A percentile compares a stretch with the other conserved stretches of the same genome.
Conservation (phyloP, 2,888 invertebrate species). For the Neuroscelio doddi region DNA sequence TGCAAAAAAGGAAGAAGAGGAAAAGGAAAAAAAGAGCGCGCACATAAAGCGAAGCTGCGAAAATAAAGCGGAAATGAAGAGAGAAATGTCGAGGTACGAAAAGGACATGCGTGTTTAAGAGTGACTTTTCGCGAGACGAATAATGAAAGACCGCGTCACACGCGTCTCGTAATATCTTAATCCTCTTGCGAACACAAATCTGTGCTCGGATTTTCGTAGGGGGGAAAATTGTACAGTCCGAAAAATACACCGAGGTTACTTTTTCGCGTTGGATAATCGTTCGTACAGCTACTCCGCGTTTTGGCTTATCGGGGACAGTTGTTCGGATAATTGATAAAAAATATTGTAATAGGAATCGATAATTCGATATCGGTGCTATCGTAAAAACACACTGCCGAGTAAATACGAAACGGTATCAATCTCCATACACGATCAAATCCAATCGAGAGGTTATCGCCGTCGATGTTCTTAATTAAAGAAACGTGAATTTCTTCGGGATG, state of each 20-base stretch:
- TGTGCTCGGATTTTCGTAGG: too few species aligned
- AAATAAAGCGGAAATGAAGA: conserved; percentile 2
- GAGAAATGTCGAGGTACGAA: not conserved
- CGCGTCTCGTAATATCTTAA: conserved; percentile 56
- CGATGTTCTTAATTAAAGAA: too few species aligned
- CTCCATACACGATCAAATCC: too few species aligned
- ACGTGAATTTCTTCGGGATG: not conserved
- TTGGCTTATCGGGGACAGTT: too few species aligned
- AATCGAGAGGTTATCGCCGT: too few species aligned
- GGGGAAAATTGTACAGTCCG: not conserved
- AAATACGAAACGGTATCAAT: too few species aligned
- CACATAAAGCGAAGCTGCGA: conserved; percentile 14
- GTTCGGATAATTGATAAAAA: too few species aligned
- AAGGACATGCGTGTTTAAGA: conserved; percentile 40
- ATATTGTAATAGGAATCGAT: too few species aligned
- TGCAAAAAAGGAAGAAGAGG: conserved; percentile 31
- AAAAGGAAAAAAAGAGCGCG: conserved; percentile 8
- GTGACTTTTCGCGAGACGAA: conserved; percentile 52
- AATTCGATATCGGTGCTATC: too few species aligned
- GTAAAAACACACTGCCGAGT: too few species aligned
- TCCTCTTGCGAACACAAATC: conserved; percentile 54
- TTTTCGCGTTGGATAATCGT: too few species aligned
- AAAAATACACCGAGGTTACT: not conserved
- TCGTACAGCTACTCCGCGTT: too few species aligned
- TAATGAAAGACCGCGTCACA: conserved; percentile 49